Evolutionary conservation across 2,113 vertebrate genomes (phyloP).

Genomic region (Chaetorhynchus papuensis): DNA sequence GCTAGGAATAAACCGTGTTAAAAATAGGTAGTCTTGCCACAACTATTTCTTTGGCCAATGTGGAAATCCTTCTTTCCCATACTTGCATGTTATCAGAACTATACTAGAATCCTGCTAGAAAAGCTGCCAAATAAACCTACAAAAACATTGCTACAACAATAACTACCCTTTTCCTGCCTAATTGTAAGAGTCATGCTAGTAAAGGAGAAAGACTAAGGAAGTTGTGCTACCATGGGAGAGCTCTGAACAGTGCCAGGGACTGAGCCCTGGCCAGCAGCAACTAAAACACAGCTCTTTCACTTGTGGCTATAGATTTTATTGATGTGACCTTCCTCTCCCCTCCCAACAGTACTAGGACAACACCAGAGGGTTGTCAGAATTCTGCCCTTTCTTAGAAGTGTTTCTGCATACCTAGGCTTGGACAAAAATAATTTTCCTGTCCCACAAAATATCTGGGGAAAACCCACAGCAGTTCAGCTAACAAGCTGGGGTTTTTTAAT

Average conservation of each 20-base stretch:
- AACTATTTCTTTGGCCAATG: constrained; percentile 11
- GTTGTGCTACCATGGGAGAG: background rate
- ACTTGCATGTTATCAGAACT: background rate
- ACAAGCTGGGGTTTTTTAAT: background rate
- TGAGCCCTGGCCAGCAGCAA: background rate
- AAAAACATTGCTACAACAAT: background rate
- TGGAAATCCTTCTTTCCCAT: constrained; percentile 23
- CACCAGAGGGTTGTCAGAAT: background rate
- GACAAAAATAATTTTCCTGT: background rate
- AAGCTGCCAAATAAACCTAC: background rate
- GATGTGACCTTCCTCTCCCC: background rate
- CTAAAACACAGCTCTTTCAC: background rate
- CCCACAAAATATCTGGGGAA: background rate
- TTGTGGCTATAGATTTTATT: background rate
- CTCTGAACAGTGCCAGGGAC: background rate
- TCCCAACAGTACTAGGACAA: background rate
- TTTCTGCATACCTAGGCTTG: background rate
- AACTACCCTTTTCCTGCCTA: background rate
- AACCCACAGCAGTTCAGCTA: background rate
- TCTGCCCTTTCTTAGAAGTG: background rate
- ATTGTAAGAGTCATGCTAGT: background rate
- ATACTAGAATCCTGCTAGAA: background rate
- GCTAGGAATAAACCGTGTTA: constrained; percentile 29
- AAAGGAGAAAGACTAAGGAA: background rate
- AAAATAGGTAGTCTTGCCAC: constrained; percentile 64